phyloP scores from a whole-genome alignment of 2,797 vertebrate species.

The Acanthornis magna region DNA sequence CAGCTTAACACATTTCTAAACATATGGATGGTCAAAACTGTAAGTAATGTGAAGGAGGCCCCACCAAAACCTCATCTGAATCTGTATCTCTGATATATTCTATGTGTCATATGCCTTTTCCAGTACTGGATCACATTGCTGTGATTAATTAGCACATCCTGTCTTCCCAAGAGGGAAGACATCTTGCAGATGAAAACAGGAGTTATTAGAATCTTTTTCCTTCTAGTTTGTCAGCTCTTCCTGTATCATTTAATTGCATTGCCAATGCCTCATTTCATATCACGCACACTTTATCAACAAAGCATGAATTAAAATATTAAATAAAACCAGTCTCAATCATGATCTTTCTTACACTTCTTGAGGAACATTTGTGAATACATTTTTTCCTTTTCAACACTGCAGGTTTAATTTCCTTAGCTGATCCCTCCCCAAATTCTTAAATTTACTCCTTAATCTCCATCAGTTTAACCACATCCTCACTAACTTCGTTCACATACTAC shows the following conservation, averaged over 20 bases:
- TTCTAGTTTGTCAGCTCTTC: not conserved
- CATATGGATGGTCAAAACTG: not conserved
- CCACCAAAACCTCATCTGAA: not conserved
- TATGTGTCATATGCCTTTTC: not conserved
- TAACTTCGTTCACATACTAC: not conserved
- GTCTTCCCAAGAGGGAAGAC: not conserved
- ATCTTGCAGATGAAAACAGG: not conserved
- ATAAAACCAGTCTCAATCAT: not conserved
- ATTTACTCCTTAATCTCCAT: not conserved
- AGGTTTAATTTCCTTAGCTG: not conserved
- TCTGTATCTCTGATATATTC: not conserved
- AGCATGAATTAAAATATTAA: not conserved
- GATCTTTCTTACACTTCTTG: not conserved
- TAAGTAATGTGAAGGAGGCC: not conserved
- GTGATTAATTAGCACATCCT: not conserved
- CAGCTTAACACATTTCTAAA: not conserved
- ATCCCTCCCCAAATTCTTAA: not conserved
- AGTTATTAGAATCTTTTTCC: not conserved
- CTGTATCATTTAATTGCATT: not conserved
- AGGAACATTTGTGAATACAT: not conserved
- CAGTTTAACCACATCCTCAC: not conserved
- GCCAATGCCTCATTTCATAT: not conserved
- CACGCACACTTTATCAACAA: not conserved
- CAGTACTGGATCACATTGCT: not conserved
- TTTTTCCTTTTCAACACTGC: not conserved